Conservation (phyloP, 2,113 vertebrate genomes). For the Dryoscopus gambensis region DNA sequence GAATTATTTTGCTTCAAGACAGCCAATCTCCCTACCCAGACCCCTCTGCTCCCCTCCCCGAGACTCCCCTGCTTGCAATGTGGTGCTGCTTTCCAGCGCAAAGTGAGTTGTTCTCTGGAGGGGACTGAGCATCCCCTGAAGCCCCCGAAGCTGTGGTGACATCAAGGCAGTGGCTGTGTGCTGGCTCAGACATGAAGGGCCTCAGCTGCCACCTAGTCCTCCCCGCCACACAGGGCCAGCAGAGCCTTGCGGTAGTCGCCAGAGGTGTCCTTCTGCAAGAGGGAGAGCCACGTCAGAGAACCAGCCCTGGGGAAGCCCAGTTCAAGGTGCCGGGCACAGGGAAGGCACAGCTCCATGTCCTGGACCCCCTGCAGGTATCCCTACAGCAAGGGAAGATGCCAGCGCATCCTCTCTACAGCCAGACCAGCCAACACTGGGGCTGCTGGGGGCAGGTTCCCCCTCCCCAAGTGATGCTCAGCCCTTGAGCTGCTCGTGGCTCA, state of each 20-base stretch:
- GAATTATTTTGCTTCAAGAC: not conserved
- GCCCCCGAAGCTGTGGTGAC: conserved; percentile 45
- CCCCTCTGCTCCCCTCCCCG: not conserved
- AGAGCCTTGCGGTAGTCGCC: conserved; percentile 93
- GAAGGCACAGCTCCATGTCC: not conserved
- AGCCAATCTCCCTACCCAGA: not conserved
- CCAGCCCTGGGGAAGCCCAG: not conserved
- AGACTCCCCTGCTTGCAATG: not conserved
- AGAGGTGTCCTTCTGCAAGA: conserved; percentile 89
- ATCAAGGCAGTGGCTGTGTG: conserved; percentile 37
- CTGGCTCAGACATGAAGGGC: conserved; percentile 25
- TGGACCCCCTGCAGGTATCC: not conserved
- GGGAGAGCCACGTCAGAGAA: not conserved
- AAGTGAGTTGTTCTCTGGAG: not conserved
- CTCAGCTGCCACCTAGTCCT: conserved; percentile 74
- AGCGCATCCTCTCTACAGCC: not conserved
- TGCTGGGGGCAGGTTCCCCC: not conserved
- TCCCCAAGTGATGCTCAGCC: not conserved
- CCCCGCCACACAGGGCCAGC: conserved; percentile 87
- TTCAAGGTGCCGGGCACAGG: not conserved
- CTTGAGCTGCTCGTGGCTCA: not conserved
- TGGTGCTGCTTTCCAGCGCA: not conserved
- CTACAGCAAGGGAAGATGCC: not conserved
- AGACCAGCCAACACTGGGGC: not conserved
- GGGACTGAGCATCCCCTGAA: not conserved